These are phyloP conservation scores for Polyploca ridens DNA, from an alignment of 2,888 invertebrate species.

Conservation along the genomic window DNA sequence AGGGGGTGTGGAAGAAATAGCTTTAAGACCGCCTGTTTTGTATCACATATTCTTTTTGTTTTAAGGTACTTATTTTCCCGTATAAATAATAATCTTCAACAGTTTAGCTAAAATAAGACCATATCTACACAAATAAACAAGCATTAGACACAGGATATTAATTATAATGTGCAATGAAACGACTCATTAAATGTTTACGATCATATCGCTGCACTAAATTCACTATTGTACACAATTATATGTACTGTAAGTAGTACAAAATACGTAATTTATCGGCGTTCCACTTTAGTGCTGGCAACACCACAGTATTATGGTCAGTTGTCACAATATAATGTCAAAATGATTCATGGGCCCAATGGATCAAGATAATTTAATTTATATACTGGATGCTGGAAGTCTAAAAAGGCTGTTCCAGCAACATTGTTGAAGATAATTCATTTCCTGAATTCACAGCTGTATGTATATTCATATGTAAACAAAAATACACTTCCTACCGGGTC, in stretches of 20 bases:
- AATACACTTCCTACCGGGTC: too few species aligned
- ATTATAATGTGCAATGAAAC: not conserved
- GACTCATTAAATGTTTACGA: not conserved
- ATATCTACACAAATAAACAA: too few species aligned
- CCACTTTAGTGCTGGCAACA: conserved; percentile 1
- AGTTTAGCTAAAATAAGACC: too few species aligned
- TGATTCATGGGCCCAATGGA: not conserved
- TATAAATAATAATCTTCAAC: too few species aligned
- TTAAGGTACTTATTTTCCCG: too few species aligned
- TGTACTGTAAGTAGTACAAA: not conserved
- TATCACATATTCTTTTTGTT: too few species aligned
- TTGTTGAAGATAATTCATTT: too few species aligned
- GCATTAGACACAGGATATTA: not conserved
- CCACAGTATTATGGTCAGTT: conserved; percentile 13
- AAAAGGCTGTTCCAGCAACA: too few species aligned
- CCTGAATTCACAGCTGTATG: too few species aligned
- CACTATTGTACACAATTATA: not conserved
- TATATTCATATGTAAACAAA: too few species aligned
- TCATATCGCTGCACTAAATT: not conserved
- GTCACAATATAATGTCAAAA: conserved; percentile 1
- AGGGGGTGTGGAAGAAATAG: too few species aligned
- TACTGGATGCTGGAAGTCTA: not conserved
- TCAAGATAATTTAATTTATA: not conserved
- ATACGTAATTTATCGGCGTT: not conserved
- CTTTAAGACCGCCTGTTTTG: too few species aligned